These are phyloP conservation scores for Isurus oxyrinchus DNA, from an alignment of 2,113 vertebrate genomes.

Conservation along the genomic window DNA sequence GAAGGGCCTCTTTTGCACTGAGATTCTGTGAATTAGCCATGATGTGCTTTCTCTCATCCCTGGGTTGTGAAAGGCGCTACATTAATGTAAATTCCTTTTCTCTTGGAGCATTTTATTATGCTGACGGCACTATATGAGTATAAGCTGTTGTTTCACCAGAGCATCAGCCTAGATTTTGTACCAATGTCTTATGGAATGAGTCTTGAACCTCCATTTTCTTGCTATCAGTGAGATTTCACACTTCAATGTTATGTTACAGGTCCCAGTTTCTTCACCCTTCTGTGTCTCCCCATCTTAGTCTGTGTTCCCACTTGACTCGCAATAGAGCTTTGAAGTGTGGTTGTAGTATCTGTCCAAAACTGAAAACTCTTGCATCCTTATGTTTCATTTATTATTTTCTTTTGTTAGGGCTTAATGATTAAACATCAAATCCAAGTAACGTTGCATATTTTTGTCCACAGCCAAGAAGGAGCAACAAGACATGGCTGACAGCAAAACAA, in stretches of 20 bases:
- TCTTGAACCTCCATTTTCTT: background rate
- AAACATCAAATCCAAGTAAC: background rate
- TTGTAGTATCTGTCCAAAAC: background rate
- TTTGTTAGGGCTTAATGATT: background rate
- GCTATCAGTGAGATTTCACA: background rate
- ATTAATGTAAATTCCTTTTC: background rate
- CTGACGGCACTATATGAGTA: no score
- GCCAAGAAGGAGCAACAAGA: constrained; percentile 71
- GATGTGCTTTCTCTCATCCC: background rate
- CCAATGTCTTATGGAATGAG: background rate
- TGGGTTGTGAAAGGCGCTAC: background rate
- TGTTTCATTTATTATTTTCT: background rate
- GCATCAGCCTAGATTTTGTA: background rate
- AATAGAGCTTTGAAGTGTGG: background rate
- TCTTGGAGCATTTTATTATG: no score
- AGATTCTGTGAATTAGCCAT: background rate
- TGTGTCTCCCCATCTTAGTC: background rate
- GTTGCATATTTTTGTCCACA: constrained; percentile 44
- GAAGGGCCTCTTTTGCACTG: no score
- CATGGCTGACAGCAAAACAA: constrained; percentile 62
- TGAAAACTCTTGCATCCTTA: background rate
- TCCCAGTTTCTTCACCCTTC: background rate
- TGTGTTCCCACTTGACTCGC: background rate
- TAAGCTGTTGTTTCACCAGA: background rate
- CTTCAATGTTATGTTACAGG: background rate